Evolutionary conservation across 2,888 invertebrate genomes (phyloP).

Genomic region (Platerodrilus igneus): DNA sequence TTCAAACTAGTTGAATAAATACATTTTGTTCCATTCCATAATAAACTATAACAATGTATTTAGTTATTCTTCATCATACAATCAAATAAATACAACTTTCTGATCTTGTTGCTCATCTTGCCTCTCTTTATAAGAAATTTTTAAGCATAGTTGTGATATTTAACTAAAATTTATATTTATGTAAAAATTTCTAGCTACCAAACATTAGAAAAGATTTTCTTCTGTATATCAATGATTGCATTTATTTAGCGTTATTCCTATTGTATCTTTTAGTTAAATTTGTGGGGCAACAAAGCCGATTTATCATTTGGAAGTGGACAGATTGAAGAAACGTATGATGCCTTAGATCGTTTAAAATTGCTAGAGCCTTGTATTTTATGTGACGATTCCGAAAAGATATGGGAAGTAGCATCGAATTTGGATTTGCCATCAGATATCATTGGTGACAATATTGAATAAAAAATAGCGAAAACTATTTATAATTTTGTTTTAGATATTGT

Average conservation of each 20-base stretch:
- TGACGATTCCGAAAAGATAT: constrained; percentile 57
- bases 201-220: background rate
- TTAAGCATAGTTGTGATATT: background rate
- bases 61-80: too few relatives aligned
- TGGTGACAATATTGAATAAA: too few relatives aligned
- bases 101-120: too few relatives aligned
- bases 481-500: constrained; percentile 80
- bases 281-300: constrained; percentile 97
- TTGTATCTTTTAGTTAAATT: constrained; percentile 55
- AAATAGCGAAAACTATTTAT: too few relatives aligned
- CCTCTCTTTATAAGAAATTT: constrained; percentile 3
- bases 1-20: too few relatives aligned
- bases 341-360: constrained; percentile 53
- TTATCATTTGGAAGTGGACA: constrained; percentile 78
- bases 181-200: too few relatives aligned
- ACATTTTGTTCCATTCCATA: too few relatives aligned
- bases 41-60: too few relatives aligned
- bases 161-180: too few relatives aligned
- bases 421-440: constrained; percentile 28
- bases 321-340: constrained; percentile 54
- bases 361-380: constrained; percentile 58
- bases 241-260: background rate
- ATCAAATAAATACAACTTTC: too few relatives aligned
- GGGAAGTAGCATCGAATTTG: constrained; percentile 46
- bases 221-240: background rate